Conservation (phyloP, 2,113 vertebrate species). For the Prunella himalayana region DNA sequence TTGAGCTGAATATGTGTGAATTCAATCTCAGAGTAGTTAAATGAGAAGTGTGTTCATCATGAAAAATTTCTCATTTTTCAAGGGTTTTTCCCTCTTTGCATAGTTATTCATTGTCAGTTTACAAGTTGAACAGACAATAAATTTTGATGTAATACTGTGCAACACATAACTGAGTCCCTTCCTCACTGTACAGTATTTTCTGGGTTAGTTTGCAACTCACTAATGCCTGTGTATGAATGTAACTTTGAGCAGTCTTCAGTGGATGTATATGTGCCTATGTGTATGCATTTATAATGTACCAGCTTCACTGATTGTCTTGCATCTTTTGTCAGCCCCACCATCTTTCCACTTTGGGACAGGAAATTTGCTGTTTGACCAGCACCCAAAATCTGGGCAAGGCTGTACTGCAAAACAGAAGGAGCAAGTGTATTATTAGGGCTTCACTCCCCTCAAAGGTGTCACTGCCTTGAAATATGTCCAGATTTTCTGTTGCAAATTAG, state of each 20-base stretch:
- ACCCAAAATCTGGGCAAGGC: neutral
- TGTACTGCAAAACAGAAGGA: neutral
- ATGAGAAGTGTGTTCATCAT: neutral
- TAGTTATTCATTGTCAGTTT: neutral
- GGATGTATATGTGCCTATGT: neutral
- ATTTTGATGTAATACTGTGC: neutral
- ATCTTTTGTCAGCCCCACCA: neutral
- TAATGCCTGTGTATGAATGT: neutral
- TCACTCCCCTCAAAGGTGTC: fast-evolving
- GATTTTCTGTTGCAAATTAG: neutral
- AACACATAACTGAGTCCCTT: neutral
- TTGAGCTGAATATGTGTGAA: neutral
- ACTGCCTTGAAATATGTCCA: neutral
- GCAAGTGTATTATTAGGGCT: neutral
- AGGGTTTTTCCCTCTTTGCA: neutral
- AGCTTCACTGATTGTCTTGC: neutral
- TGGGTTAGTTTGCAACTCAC: neutral
- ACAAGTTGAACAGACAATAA: neutral
- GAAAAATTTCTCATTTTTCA: neutral
- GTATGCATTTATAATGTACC: neutral
- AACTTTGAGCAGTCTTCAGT: neutral
- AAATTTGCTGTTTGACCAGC: neutral
- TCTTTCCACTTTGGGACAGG: neutral
- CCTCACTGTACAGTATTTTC: neutral
- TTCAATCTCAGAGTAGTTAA: neutral